A percentile compares a stretch with the other conserved stretches of the same genome.
These are phyloP conservation scores for Poeciliopsis occidentalis DNA, from an alignment of 2,113 vertebrate species.

Conservation along the genomic window DNA sequence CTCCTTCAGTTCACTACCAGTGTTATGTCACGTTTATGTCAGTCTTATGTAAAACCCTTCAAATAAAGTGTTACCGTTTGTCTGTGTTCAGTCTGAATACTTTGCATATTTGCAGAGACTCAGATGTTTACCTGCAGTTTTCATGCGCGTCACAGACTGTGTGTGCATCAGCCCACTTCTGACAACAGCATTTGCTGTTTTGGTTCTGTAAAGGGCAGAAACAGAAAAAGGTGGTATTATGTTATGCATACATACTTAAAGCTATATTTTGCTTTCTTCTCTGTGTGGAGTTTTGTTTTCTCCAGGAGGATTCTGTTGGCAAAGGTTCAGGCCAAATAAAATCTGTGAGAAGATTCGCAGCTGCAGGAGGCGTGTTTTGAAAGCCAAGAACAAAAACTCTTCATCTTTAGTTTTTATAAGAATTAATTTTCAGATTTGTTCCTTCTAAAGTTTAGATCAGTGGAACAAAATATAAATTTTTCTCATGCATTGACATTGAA, in stretches of 20 bases:
- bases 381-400: not conserved
- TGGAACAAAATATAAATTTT: not conserved
- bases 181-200: not conserved
- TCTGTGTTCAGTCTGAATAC: too few relatives aligned
- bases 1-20: too few relatives aligned
- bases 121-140: not conserved
- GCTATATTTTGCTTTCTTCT: constrained; percentile 20
- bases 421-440: not conserved
- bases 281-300: constrained; percentile 79
- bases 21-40: too few relatives aligned
- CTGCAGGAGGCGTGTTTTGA: not conserved
- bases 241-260: not conserved
- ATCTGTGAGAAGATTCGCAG: not conserved
- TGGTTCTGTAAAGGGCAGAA: not conserved
- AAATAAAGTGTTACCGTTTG: too few relatives aligned
- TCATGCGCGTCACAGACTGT: not conserved
- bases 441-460: not conserved
- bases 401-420: not conserved
- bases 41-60: too few relatives aligned
- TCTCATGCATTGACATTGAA: not conserved
- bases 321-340: constrained; percentile 3
- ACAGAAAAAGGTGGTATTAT: not conserved
- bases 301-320: constrained; percentile 84
- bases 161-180: not conserved
- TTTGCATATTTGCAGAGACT: too few relatives aligned